Evolutionary conservation across 2,797 vertebrate genomes (phyloP).

Genomic region (Sebastes goodei): DNA sequence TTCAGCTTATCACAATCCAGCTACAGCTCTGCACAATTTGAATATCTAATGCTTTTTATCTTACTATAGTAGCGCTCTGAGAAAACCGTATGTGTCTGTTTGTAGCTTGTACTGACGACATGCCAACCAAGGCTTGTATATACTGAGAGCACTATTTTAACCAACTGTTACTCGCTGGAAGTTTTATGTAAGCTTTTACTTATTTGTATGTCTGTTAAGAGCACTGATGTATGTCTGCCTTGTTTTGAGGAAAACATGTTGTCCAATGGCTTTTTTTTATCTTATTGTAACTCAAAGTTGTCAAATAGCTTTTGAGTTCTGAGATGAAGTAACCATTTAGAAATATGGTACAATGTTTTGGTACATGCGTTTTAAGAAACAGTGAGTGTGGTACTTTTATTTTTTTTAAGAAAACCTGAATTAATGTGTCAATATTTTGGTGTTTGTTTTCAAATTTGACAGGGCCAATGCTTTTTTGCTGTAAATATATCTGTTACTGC

Average conservation of each 20-base stretch:
- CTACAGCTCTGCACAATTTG: slow-evolving; percentile 61
- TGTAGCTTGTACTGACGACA: slow-evolving; percentile 71
- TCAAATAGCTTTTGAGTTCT: slow-evolving; percentile 21
- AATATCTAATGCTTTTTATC: slow-evolving; percentile 58
- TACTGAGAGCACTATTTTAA: slow-evolving; percentile 74
- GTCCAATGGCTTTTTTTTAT: slow-evolving; percentile 25
- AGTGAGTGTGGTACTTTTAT: slow-evolving; percentile 73
- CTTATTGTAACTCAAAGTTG: slow-evolving; percentile 34
- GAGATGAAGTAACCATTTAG: slow-evolving; percentile 38
- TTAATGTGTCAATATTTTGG: slow-evolving; percentile 46
- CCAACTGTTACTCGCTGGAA: slow-evolving; percentile 60
- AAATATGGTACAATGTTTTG: slow-evolving; percentile 79
- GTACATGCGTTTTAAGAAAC: slow-evolving; percentile 72
- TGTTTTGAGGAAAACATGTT: slow-evolving; percentile 46
- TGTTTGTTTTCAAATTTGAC: slow-evolving; percentile 54
- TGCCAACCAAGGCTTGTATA: slow-evolving; percentile 72
- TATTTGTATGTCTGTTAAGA: slow-evolving; percentile 56
- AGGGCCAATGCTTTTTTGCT: slow-evolving; percentile 44
- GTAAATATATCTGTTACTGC: slow-evolving; percentile 63
- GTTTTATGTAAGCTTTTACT: slow-evolving; percentile 64
- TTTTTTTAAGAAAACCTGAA: background rate
- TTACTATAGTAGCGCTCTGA: slow-evolving; percentile 38
- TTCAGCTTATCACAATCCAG: slow-evolving; percentile 19
- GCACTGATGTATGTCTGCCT: slow-evolving; percentile 62
- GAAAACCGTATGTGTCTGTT: slow-evolving; percentile 40